Percentiles rank a stretch among this genome's conserved stretches.
Conservation (phyloP, 2,888 invertebrate genomes). For the Tetropium fuscum region DNA sequence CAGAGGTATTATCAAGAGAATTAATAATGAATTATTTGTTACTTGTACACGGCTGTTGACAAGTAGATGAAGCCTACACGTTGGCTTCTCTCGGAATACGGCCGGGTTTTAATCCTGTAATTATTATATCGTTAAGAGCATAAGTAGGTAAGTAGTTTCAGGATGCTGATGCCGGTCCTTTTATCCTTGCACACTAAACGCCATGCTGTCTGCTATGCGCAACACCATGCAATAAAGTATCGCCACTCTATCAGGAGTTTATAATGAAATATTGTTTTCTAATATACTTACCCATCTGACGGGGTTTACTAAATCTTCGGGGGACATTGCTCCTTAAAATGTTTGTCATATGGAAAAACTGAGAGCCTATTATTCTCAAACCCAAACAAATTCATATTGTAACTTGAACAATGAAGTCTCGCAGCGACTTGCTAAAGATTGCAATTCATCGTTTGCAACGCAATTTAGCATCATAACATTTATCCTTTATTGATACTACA, state of each 20-base stretch:
- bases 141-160: conserved; percentile 30
- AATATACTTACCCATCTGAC: too few relatives aligned
- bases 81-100: conserved; percentile 27
- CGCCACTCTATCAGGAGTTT: not conserved
- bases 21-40: conserved; percentile 49
- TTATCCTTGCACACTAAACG: conserved; percentile 22
- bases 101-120: conserved; percentile 30
- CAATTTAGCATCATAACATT: too few relatives aligned
- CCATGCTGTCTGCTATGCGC: not conserved
- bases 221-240: not conserved
- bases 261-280: not conserved
- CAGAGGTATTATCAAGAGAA: conserved; percentile 44
- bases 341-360: too few relatives aligned
- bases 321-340: too few relatives aligned
- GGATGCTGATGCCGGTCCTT: conserved; percentile 19
- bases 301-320: too few relatives aligned
- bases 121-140: conserved; percentile 31
- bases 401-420: too few relatives aligned
- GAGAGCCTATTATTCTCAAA: too few relatives aligned
- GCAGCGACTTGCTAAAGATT: too few relatives aligned
- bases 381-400: too few relatives aligned
- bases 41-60: conserved; percentile 41
- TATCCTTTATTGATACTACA: too few relatives aligned
- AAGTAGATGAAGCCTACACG: conserved; percentile 38
- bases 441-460: too few relatives aligned